Evolutionary conservation across 2,113 vertebrate species (phyloP).

Genomic region (Sylvia atricapilla): DNA sequence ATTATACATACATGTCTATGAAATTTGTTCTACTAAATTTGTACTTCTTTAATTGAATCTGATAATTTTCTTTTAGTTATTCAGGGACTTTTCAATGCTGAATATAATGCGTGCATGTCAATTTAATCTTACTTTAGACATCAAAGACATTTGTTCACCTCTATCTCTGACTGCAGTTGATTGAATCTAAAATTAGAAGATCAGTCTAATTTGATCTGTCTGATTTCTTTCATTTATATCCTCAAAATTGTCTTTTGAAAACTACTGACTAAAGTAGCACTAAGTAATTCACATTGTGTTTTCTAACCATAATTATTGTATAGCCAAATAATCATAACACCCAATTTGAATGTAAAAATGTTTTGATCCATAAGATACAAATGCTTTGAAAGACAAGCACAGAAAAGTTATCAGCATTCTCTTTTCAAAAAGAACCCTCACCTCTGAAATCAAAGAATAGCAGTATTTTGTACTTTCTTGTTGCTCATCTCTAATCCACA

Average conservation of each 20-base stretch:
- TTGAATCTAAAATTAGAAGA: background rate
- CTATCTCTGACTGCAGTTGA: background rate
- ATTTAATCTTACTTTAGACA: background rate
- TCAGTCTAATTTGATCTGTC: background rate
- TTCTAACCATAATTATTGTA: background rate
- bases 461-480: background rate
- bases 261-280: background rate
- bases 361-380: background rate
- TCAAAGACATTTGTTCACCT: background rate
- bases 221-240: background rate
- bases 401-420: background rate
- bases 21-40: background rate
- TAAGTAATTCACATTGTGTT: background rate
- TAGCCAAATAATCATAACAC: background rate
- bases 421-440: fast-evolving
- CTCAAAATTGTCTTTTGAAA: background rate
- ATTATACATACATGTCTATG: background rate
- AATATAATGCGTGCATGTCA: background rate
- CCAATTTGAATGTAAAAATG: background rate
- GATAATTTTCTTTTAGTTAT: background rate
- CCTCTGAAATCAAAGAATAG: background rate
- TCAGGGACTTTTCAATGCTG: background rate
- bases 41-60: background rate
- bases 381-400: background rate
- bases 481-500: background rate